phyloP scores from a whole-genome alignment of 2,113 vertebrate species.

The Phrynocephalus versicolor region DNA sequence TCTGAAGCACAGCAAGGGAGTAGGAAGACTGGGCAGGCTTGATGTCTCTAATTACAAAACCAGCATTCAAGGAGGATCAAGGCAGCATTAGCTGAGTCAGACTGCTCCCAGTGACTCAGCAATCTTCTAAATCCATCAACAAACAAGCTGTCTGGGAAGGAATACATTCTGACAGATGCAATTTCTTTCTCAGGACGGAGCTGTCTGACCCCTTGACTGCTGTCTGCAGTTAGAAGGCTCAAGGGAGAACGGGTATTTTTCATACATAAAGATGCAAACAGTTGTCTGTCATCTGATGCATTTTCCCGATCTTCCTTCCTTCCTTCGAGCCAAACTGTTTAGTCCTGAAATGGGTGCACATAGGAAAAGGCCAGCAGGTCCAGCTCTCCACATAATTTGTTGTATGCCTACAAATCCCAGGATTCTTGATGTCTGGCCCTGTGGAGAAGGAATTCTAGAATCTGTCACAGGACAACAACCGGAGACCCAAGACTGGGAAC shows the following conservation, averaged over 20 bases:
- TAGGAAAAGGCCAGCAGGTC: background rate
- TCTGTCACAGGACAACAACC: background rate
- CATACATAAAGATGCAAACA: conserved; percentile 6
- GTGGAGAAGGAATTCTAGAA: too few relatives aligned
- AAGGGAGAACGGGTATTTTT: conserved; percentile 3
- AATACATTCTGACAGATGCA: background rate
- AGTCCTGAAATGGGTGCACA: background rate
- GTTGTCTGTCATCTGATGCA: background rate
- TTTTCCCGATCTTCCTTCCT: background rate
- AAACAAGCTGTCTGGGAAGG: background rate
- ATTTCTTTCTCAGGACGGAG: background rate
- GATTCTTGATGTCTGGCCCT: background rate
- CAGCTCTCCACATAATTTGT: background rate
- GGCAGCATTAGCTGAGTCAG: background rate
- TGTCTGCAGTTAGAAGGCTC: conserved; percentile 14
- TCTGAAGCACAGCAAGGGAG: background rate
- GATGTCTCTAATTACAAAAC: conserved; percentile 1
- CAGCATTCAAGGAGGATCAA: background rate
- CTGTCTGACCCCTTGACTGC: conserved; percentile 4
- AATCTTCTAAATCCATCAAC: conserved; percentile 10
- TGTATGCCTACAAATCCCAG: background rate
- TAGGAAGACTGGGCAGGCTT: background rate
- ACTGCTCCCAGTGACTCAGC: conserved; percentile 16
- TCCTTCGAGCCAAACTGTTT: background rate
- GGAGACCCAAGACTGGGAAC: background rate